These are phyloP conservation scores for Sciurus niger DNA, from an alignment of 2,113 vertebrate species.

Conservation along the genomic window DNA sequence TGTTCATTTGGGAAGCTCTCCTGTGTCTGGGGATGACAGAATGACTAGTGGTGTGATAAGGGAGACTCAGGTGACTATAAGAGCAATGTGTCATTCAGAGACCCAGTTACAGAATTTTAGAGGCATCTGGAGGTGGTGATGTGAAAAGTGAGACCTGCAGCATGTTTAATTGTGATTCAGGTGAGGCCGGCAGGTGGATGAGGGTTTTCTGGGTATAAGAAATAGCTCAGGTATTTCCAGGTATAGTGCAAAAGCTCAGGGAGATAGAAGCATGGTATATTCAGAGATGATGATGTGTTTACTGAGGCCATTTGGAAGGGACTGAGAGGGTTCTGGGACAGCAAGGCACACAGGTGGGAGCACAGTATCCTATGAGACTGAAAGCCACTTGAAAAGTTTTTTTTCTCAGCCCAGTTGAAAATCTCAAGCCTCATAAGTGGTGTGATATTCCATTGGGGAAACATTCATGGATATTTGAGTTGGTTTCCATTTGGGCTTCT, in stretches of 20 bases:
- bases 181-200: background rate
- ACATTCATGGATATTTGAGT: too few relatives aligned
- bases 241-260: background rate
- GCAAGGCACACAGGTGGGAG: background rate
- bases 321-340: background rate
- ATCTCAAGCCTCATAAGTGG: too few relatives aligned
- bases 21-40: background rate
- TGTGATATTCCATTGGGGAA: too few relatives aligned
- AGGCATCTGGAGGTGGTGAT: background rate
- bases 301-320: background rate
- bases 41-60: background rate
- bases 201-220: background rate
- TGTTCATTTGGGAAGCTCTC: background rate
- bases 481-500: too few relatives aligned
- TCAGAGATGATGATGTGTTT: background rate
- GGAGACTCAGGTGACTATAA: background rate
- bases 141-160: background rate
- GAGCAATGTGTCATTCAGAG: background rate
- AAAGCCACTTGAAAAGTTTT: background rate
- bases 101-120: background rate
- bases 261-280: too few relatives aligned
- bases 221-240: background rate
- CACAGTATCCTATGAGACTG: background rate
- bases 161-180: background rate
- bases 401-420: too few relatives aligned